Conservation (phyloP, 2,888 invertebrate genomes). For the Camponotus fellah region DNA sequence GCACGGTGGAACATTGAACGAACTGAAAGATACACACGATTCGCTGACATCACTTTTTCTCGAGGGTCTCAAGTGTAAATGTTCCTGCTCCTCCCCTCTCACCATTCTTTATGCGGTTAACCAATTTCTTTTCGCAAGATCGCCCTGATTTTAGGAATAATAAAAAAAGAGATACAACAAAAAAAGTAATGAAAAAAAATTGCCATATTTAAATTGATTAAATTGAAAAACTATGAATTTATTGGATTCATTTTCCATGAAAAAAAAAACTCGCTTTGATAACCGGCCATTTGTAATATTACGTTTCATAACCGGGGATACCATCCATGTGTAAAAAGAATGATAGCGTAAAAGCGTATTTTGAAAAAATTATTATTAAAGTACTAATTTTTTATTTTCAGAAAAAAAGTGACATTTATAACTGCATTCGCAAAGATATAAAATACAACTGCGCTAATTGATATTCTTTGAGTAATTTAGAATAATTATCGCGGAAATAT, state of each 20-base stretch:
- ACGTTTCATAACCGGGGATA: neutral
- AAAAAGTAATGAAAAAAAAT: neutral
- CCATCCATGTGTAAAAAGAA: neutral
- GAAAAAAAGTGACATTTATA: neutral
- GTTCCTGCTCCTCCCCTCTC: neutral
- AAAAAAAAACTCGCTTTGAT: conserved; percentile 23
- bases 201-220: conserved; percentile 52
- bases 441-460: neutral
- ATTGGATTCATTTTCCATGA: conserved; percentile 24
- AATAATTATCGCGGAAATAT: conserved; percentile 14
- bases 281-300: neutral
- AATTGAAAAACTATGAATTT: conserved; percentile 48
- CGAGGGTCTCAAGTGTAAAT: conserved; percentile 45
- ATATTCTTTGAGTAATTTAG: conserved; percentile 2
- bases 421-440: neutral
- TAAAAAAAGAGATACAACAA: too few relatives aligned
- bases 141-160: conserved; percentile 54
- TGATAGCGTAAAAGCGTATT: neutral
- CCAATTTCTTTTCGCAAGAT: conserved; percentile 54
- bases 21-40: conserved; percentile 42
- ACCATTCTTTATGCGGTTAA: conserved; percentile 47
- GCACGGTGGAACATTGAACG: conserved; percentile 33
- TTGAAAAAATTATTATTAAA: neutral
- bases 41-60: conserved; percentile 61
- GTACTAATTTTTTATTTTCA: neutral